phyloP scores from a whole-genome alignment of 2,888 invertebrate species.

The Trachelus stipa region DNA sequence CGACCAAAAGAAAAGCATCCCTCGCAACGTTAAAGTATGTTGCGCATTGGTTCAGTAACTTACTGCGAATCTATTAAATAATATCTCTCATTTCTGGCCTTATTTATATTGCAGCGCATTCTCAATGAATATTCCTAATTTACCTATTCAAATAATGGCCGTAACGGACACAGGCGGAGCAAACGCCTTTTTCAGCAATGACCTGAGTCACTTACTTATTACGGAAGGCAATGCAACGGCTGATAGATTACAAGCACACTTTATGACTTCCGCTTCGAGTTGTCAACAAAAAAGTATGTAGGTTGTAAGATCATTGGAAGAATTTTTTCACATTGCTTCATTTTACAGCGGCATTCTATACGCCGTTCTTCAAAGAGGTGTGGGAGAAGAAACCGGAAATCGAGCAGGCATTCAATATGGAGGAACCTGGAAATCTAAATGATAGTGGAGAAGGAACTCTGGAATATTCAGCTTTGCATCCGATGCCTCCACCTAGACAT shows the following conservation, averaged over 20 bases:
- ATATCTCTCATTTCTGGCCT: neutral
- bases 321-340: neutral
- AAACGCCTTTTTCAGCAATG: constrained; percentile 89
- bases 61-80: neutral
- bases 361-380: constrained; percentile 95
- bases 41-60: neutral
- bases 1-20: constrained; percentile 94
- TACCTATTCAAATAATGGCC: constrained; percentile 94
- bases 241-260: constrained; percentile 89
- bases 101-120: constrained; percentile 77
- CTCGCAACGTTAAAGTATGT: constrained; percentile 89
- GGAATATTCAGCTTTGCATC: constrained; percentile 72
- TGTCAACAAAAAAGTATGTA: constrained; percentile 86
- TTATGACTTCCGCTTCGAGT: constrained; percentile 89
- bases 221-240: constrained; percentile 95
- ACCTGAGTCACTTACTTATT: constrained; percentile 88
- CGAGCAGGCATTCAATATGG: constrained; percentile 91
- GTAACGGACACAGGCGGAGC: constrained; percentile 92
- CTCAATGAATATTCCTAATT: constrained; percentile 91
- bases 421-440: constrained; percentile 74
- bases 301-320: neutral
- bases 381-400: constrained; percentile 97
- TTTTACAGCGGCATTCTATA: constrained; percentile 87
- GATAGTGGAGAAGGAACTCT: constrained; percentile 79
- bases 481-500: constrained; percentile 80